These are phyloP conservation scores for Trachurus trachurus DNA, from an alignment of 2,797 vertebrate species.

Conservation along the genomic window DNA sequence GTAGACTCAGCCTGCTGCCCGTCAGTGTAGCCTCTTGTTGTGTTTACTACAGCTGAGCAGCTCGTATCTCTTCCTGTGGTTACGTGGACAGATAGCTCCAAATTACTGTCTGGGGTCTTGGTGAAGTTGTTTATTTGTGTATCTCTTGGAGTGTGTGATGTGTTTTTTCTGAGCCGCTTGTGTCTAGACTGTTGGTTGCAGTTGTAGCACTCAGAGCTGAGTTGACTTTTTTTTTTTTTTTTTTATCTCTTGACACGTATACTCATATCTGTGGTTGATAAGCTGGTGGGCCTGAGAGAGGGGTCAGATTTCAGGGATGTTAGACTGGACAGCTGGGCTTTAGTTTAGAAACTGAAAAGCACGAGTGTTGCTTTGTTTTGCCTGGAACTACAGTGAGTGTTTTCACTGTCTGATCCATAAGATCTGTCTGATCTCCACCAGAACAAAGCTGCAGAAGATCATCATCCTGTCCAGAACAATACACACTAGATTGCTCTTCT, in stretches of 20 bases:
- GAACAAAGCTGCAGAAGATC: not conserved
- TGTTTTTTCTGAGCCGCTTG: not conserved
- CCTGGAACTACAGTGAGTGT: not conserved
- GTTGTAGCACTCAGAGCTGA: not conserved
- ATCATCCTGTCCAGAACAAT: not conserved
- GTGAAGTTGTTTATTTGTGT: slow-evolving; percentile 30
- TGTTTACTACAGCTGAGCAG: slow-evolving; percentile 46
- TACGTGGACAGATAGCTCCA: slow-evolving; percentile 35
- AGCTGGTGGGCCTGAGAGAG: not conserved
- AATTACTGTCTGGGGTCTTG: slow-evolving; percentile 43
- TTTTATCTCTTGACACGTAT: not conserved
- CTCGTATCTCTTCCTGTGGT: slow-evolving; percentile 64
- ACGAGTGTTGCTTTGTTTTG: not conserved
- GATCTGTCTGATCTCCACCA: not conserved
- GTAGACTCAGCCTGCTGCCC: slow-evolving; percentile 24
- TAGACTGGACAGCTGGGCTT: not conserved
- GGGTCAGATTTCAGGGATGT: not conserved
- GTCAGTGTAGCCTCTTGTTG: slow-evolving; percentile 23
- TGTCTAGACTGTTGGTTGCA: not conserved
- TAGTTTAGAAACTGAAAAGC: not conserved
- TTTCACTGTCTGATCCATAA: not conserved
- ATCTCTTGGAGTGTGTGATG: not conserved
- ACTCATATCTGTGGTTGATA: not conserved
- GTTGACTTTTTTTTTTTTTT: not conserved
- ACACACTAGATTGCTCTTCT: no score